Percentiles rank a stretch among this genome's conserved stretches.
phyloP scores from a whole-genome alignment of 2,797 vertebrate species.

The Sternarchorhynchus goeldii region DNA sequence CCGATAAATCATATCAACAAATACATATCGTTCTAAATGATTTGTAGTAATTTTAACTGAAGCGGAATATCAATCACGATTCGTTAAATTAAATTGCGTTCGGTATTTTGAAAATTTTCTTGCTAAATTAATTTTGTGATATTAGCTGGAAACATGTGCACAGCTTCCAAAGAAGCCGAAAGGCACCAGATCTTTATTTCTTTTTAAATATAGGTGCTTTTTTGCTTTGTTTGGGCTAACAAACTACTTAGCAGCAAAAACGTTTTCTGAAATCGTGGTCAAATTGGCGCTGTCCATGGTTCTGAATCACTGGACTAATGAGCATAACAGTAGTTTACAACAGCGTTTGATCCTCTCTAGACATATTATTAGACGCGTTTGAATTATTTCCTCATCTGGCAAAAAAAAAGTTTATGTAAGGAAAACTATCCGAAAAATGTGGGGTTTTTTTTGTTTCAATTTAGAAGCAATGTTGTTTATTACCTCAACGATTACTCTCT shows the following conservation, averaged over 20 bases:
- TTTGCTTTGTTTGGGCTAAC: too few species aligned
- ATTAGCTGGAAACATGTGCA: not conserved
- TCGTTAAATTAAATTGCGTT: not conserved
- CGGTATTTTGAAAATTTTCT: not conserved
- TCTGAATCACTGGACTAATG: slow-evolving; percentile 54
- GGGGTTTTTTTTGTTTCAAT: not conserved
- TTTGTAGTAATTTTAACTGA: not conserved
- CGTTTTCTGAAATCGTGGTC: not conserved
- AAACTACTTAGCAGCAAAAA: not conserved
- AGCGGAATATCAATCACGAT: not conserved
- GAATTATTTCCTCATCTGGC: not conserved
- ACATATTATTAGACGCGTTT: not conserved
- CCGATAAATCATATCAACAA: too few species aligned
- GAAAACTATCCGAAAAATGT: not conserved
- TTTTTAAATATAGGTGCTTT: too few species aligned
- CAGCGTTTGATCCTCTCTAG: not conserved
- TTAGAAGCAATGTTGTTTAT: not conserved
- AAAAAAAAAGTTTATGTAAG: not conserved
- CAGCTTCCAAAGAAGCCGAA: too few species aligned
- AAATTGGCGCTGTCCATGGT: slow-evolving; percentile 61
- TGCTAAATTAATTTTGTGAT: not conserved
- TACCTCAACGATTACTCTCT: not conserved
- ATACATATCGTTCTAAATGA: not conserved
- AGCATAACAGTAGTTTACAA: not conserved
- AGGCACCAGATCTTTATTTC: too few species aligned